Conservation (phyloP, 2,797 vertebrate genomes). For the Myotis findleyi region DNA sequence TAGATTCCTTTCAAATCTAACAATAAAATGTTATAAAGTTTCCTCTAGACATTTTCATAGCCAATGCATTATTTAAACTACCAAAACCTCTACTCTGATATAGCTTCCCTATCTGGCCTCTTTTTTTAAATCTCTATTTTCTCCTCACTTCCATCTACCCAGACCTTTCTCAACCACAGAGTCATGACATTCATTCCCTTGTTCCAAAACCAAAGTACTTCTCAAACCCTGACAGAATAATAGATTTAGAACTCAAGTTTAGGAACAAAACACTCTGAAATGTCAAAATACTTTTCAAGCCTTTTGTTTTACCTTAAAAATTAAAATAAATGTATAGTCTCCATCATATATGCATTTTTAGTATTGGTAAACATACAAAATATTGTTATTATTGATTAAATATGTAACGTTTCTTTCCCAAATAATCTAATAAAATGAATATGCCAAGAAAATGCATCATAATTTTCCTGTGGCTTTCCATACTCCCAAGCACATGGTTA, state of each 20-base stretch:
- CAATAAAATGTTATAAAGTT: slow-evolving; percentile 48
- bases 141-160: background rate
- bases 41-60: slow-evolving; percentile 44
- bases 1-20: slow-evolving; percentile 43
- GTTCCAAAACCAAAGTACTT: background rate
- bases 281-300: slow-evolving; percentile 29
- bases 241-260: slow-evolving; percentile 11
- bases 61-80: background rate
- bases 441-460: slow-evolving; percentile 14
- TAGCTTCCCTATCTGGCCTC: background rate
- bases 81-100: background rate
- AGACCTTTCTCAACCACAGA: slow-evolving; percentile 35
- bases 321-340: slow-evolving; percentile 16
- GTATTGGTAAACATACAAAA: background rate
- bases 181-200: background rate
- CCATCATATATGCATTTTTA: background rate
- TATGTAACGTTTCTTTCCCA: background rate
- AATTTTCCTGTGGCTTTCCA: slow-evolving; percentile 1
- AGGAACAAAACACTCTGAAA: slow-evolving; percentile 31
- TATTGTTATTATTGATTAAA: background rate
- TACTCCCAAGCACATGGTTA: background rate
- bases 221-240: background rate
- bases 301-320: slow-evolving; percentile 10
- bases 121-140: background rate
- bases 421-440: slow-evolving; percentile 63